Base-by-base conservation (phyloP, 1,140 invertebrate species). In the Drosophila burlai region DNA sequence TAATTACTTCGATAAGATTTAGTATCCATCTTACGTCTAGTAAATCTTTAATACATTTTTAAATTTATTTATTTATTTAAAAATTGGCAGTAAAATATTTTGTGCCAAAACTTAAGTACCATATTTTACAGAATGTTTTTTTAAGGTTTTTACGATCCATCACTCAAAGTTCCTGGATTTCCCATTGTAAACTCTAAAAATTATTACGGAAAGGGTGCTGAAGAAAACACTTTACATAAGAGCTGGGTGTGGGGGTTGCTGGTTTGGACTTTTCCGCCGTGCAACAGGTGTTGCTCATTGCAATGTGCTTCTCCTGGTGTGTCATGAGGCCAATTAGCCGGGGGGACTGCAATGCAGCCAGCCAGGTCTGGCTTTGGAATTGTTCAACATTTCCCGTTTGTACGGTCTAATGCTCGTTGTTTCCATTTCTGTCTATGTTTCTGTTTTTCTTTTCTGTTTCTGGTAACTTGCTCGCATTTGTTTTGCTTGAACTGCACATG, bases 401-500 rank as follows among this genome's bases (percentile, higher is more conserved):
- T 29, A 55, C 62, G 47, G 40, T 67, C 63, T 55, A 67, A 45
- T 46, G 63, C 49, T 45, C 40, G 61, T 31, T 43, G 62, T 31
- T 55, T 71, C 49, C 43, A 36, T 71, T 55, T 71, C 7, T 54
- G 47, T 67, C 13, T 67, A 26, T 18, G n/a, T 38, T 45, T 40
- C 34, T 36, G 46, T 64, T 65, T 65, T 46, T 69, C 38, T 24
- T 65, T 52, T 69, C 40, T 43, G 46, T 64, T 65, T 65, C 61
- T 69, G 61, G 66, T 66, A 64, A 65, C 50, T 69, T 50, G 52
- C 43, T 42, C 29, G 67, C 47, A 43, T 60, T 72, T 73, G 67
- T 50, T 71, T 71, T 71, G 58, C 69, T 72, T 21, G 10, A 36
- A 6, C 42, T 59, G 65, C 68, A 71, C 64, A 72, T 49, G n/a